A percentile compares a stretch with the other conserved stretches of the same genome.
Conservation (phyloP, 2,113 vertebrate genomes). For the Ochotona princeps region DNA sequence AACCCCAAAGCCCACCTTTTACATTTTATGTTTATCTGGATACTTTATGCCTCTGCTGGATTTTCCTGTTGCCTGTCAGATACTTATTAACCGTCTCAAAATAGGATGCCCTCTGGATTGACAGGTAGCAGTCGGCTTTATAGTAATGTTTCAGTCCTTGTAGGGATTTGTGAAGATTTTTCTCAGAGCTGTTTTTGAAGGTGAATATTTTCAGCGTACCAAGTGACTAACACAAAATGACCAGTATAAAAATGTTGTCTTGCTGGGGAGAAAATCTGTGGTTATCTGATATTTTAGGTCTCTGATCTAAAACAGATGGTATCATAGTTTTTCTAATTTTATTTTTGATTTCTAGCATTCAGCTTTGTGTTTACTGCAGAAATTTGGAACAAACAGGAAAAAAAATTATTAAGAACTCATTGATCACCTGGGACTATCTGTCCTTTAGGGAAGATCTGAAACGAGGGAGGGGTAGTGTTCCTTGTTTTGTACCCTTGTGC, state of each 20-base stretch:
- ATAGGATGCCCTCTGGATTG: conserved; percentile 31
- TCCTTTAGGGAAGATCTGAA: neutral
- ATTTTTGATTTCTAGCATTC: conserved; percentile 50
- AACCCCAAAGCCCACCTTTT: neutral
- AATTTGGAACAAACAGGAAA: conserved; percentile 10
- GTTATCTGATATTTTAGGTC: neutral
- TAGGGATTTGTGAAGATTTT: conserved; percentile 38
- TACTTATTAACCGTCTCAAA: conserved; percentile 64
- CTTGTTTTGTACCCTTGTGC: neutral
- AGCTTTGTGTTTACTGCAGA: neutral
- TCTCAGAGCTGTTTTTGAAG: neutral
- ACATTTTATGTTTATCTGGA: conserved; percentile 56
- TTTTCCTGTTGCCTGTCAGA: conserved; percentile 55
- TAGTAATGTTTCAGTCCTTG: conserved; percentile 7
- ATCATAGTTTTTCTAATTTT: conserved; percentile 28
- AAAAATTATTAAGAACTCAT: neutral
- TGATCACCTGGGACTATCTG: neutral
- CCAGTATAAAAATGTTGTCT: conserved; percentile 33
- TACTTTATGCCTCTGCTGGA: conserved; percentile 57
- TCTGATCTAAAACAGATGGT: neutral
- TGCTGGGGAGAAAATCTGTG: neutral
- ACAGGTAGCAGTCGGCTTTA: conserved; percentile 64
- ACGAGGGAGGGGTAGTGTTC: neutral
- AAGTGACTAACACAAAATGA: conserved; percentile 26
- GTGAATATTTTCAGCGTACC: conserved; percentile 10